Evolutionary conservation across 2,113 vertebrate species (phyloP).

Genomic region (Pycnonotus jocosus): DNA sequence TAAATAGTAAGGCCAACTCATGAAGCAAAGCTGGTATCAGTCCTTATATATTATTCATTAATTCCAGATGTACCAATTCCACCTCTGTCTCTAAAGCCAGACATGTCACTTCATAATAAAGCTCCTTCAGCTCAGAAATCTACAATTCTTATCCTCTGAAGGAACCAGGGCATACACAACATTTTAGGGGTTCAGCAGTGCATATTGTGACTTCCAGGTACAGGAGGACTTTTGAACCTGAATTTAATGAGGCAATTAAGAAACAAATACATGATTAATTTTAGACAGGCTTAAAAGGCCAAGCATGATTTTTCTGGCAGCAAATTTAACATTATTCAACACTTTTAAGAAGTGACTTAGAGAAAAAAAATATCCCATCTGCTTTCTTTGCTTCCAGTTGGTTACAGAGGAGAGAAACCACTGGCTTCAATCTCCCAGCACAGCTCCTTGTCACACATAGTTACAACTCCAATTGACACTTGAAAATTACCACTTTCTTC

Average conservation of each 20-base stretch:
- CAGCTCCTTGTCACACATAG: neutral
- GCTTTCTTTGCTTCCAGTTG: neutral
- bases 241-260: neutral
- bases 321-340: neutral
- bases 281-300: neutral
- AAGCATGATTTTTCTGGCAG: neutral
- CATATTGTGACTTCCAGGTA: neutral
- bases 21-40: neutral
- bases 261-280: neutral
- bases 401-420: neutral
- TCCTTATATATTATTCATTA: constrained; percentile 22
- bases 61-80: constrained; percentile 7
- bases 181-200: neutral
- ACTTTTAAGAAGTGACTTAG: neutral
- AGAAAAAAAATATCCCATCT: neutral
- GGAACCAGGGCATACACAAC: neutral
- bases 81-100: neutral
- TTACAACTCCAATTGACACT: neutral
- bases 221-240: neutral
- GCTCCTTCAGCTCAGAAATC: neutral
- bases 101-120: neutral
- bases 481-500: neutral
- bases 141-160: neutral
- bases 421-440: neutral
- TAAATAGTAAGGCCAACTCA: constrained; percentile 19